These are phyloP conservation scores for Standfussiana lucernea DNA, from an alignment of 2,888 invertebrate genomes.

Conservation along the genomic window DNA sequence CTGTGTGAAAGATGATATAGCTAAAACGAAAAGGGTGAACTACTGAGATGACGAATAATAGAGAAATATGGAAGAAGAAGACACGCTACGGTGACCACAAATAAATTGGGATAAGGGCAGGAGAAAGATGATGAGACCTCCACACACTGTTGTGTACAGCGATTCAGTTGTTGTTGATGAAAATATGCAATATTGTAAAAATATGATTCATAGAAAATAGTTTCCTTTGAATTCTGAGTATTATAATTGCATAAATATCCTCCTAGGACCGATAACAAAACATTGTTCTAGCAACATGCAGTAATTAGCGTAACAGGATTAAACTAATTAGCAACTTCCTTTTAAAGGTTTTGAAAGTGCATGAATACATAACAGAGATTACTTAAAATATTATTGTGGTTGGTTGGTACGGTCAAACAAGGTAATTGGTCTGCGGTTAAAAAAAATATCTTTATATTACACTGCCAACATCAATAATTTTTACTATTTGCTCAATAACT, in stretches of 20 bases:
- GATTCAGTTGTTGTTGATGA: background rate
- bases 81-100: background rate
- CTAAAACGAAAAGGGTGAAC: background rate
- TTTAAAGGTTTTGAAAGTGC: background rate
- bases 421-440: too few relatives aligned
- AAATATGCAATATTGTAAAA: background rate
- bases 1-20: background rate
- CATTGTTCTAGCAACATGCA: slow-evolving; percentile 13
- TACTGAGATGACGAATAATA: background rate
- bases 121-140: background rate
- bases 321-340: slow-evolving; percentile 18
- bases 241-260: slow-evolving; percentile 1
- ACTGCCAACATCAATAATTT: too few relatives aligned
- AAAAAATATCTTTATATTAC: too few relatives aligned
- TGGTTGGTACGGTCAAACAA: too few relatives aligned
- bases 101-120: background rate
- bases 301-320: slow-evolving; percentile 12
- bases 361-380: background rate
- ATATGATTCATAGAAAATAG: background rate
- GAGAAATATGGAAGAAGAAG: background rate
- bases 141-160: background rate
- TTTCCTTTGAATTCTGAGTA: background rate
- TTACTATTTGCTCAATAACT: too few relatives aligned
- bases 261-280: background rate
- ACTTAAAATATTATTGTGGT: background rate